A percentile compares a stretch with the other conserved stretches of the same genome.
These are phyloP conservation scores for Diadumene lineata DNA, from an alignment of 92 coral and sea anemone genomes.

Conservation along the genomic window DNA sequence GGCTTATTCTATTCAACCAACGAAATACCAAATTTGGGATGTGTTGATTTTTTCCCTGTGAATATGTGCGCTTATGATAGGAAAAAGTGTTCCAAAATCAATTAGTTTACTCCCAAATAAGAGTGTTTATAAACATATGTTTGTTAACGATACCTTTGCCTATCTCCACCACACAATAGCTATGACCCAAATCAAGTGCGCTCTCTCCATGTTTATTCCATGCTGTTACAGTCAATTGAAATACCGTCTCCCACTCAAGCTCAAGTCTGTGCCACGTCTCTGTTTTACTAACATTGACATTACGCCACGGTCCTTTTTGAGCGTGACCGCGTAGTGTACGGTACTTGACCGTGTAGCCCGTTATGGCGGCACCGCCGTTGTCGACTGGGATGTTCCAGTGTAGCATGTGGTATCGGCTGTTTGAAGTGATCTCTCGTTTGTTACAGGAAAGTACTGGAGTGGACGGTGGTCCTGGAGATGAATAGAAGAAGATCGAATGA, in stretches of 20 bases:
- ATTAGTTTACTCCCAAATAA: no score
- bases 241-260: slow-evolving; percentile 15
- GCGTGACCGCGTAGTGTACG: slow-evolving; percentile 15
- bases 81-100: no score
- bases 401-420: background rate
- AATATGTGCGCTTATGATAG: no score
- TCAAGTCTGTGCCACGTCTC: slow-evolving; percentile 23
- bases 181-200: slow-evolving; percentile 7
- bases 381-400: slow-evolving; percentile 27
- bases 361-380: slow-evolving; percentile 19
- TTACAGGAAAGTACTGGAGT: slow-evolving; percentile 13
- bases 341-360: slow-evolving; percentile 21
- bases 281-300: slow-evolving; percentile 18
- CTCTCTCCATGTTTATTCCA: slow-evolving; percentile 36
- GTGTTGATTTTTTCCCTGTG: no score
- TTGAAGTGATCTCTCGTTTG: slow-evolving; percentile 6
- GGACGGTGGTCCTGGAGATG: slow-evolving; percentile 19
- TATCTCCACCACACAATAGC: slow-evolving; percentile 12
- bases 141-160: slow-evolving; percentile 4
- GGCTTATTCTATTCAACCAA: no score
- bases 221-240: slow-evolving; percentile 29
- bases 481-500: no score
- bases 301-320: slow-evolving; percentile 11
- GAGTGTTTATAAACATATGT: no score
- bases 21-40: no score